Percentiles rank a stretch among this genome's conserved stretches.
These are phyloP conservation scores for Melinaea marsaeus DNA, from an alignment of 2,888 invertebrate species.

Conservation along the genomic window DNA sequence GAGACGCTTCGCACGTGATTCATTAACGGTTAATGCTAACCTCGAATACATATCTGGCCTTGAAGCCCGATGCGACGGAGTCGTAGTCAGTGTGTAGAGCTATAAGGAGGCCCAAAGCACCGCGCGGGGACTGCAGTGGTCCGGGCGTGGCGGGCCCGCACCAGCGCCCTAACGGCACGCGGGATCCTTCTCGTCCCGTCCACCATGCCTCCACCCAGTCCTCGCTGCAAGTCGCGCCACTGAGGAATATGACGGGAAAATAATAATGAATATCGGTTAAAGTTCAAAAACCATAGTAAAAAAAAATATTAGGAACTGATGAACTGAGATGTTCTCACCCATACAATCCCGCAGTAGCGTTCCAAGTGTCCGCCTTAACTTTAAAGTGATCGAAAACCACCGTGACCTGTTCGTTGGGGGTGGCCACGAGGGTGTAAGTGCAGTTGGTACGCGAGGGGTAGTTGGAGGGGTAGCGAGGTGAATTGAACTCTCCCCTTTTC, in stretches of 20 bases:
- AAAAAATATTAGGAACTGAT: neutral
- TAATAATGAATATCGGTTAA: neutral
- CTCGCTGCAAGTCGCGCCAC: slow-evolving; percentile 88
- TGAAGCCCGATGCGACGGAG: slow-evolving; percentile 95
- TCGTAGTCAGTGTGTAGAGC: slow-evolving; percentile 92
- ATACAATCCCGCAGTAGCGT: slow-evolving; percentile 80
- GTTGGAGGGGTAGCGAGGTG: slow-evolving; percentile 96
- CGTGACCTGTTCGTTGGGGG: slow-evolving; percentile 92
- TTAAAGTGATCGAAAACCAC: slow-evolving; percentile 95
- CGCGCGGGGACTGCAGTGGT: slow-evolving; percentile 94
- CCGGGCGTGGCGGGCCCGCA: slow-evolving; percentile 95
- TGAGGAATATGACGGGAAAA: slow-evolving; percentile 42
- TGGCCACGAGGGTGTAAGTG: slow-evolving; percentile 92
- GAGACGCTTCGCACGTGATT: neutral
- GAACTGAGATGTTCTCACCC: slow-evolving; percentile 47
- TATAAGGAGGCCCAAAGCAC: slow-evolving; percentile 91
- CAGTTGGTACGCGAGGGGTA: slow-evolving; percentile 97
- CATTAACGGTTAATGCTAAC: slow-evolving; percentile 37
- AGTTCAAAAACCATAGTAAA: neutral
- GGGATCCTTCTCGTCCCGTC: slow-evolving; percentile 88
- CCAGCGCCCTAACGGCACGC: slow-evolving; percentile 92
- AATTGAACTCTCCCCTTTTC: slow-evolving; percentile 95
- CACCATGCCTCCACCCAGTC: slow-evolving; percentile 97
- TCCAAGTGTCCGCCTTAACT: slow-evolving; percentile 88
- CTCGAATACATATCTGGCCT: slow-evolving; percentile 96